Base-by-base conservation (phyloP, 2,888 invertebrate genomes). In the Schizaphis graminum region DNA sequence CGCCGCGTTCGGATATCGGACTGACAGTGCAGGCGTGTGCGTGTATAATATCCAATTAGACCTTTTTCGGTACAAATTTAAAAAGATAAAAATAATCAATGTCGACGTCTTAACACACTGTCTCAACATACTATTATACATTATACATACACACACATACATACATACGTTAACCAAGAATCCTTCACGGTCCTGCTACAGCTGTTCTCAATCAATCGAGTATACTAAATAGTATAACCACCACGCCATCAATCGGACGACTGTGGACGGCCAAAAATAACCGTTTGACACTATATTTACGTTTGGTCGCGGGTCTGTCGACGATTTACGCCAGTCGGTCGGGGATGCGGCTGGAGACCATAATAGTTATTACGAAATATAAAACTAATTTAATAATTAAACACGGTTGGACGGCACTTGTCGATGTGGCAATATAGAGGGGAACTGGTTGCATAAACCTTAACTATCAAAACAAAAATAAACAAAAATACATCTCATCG, bases 1-100 rank as follows among this genome's bases (percentile, higher is more conserved):
- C 41, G 26, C 26, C 56, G 89, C 13, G 26, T 28, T 89, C n/a
- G 21, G 28, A 61, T 28, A 77, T 77, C 41, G 47, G 21, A 28
- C 67, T 67, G 11, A 26, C 21, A 44, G n/a, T n/a, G n/a, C 11
- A 24, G 13, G 67, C 1, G 47, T 49, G 21, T 2, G 47, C 24
- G 47, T 28, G 28, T n/a, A 47, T 47, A 21, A 53, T 44, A 56
- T 91, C 84, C 41, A 91, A 91, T 91, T 85, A 56, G 91, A 91
- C 84, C 26, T 85, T 84, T 91, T 91, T 91, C 53, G 85, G 56
- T 44, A 85, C 56, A 24, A 91, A 53, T 57, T 16, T 35, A n/a
- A 67, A 90, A 90, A 85, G 85, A 91, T 91, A 91, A 91, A 91
- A 91, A 91, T 84, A 44, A 91, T 91, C 84, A 56, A 84, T 85